Evolutionary conservation across 1,140 invertebrate species (phyloP).

Genomic region (Diorhabda carinulata): DNA sequence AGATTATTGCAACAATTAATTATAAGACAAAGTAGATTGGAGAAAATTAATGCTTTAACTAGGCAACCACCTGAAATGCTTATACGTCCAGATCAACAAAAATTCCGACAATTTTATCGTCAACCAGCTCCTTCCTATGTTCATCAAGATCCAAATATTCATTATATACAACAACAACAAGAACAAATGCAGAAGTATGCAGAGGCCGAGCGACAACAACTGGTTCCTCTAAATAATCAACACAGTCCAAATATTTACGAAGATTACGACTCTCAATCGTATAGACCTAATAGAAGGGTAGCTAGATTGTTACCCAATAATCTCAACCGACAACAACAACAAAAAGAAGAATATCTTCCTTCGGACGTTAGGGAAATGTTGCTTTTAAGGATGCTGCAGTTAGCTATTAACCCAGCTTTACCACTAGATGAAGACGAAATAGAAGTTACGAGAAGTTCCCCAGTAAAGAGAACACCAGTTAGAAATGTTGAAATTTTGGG

Average conservation of each 20-base stretch:
- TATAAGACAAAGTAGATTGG: constrained; percentile 53
- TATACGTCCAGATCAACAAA: constrained; percentile 12
- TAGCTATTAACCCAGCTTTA: constrained; percentile 63
- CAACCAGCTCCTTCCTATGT: constrained; percentile 31
- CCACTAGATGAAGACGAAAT: constrained; percentile 45
- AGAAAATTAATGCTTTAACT: constrained; percentile 46
- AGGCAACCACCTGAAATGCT: constrained; percentile 26
- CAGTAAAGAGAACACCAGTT: constrained; percentile 51
- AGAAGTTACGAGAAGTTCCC: constrained; percentile 37
- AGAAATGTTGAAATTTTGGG: constrained; percentile 60
- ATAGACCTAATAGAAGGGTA: constrained; percentile 28
- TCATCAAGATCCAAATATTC: constrained; percentile 16
- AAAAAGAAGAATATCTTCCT: constrained; percentile 58
- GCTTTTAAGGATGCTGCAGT: constrained; percentile 63
- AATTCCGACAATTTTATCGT: constrained; percentile 25
- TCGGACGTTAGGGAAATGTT: constrained; percentile 64
- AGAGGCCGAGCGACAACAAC: constrained; percentile 5
- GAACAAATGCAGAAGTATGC: constrained; percentile 12
- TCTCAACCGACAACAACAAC: constrained; percentile 32
- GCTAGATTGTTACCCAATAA: constrained; percentile 28
- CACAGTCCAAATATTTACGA: background rate
- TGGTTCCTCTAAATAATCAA: background rate
- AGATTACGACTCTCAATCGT: constrained; percentile 8
- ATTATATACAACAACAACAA: constrained; percentile 12
- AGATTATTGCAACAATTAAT: constrained; percentile 55